A percentile compares a stretch with the other conserved stretches of the same genome.
Conservation (phyloP, 2,797 vertebrate genomes). For the Semaprochilodus insignis region DNA sequence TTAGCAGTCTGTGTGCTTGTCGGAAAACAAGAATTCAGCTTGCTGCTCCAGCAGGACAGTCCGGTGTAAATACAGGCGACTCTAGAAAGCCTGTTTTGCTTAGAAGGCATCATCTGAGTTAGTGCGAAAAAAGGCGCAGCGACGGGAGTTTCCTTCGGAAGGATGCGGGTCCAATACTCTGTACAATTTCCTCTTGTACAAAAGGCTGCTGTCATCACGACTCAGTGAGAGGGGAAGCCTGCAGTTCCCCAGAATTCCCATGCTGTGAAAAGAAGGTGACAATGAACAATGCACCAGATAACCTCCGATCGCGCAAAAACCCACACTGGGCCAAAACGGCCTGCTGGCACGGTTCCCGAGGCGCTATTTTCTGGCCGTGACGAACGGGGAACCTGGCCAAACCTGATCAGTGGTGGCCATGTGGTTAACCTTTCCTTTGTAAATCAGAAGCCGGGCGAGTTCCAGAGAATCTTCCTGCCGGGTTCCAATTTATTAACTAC, state of each 20-base stretch:
- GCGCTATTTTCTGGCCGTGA: background rate
- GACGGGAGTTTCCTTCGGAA: background rate
- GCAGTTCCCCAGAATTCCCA: conserved; percentile 34
- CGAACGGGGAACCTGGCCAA: background rate
- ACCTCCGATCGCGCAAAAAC: background rate
- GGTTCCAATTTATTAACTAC: background rate
- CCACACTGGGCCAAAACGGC: background rate
- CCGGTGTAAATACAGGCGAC: too few species aligned
- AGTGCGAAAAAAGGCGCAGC: background rate
- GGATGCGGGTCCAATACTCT: background rate
- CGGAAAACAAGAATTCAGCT: too few species aligned
- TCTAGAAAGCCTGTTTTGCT: background rate
- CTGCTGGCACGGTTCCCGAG: background rate
- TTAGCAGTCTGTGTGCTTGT: too few species aligned
- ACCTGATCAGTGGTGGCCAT: background rate
- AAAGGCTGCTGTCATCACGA: background rate
- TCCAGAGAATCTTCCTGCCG: background rate
- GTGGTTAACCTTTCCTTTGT: background rate
- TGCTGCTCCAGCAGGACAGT: too few species aligned
- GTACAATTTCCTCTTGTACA: background rate
- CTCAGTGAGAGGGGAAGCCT: conserved; percentile 23
- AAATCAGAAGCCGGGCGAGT: background rate
- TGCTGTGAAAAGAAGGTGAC: background rate
- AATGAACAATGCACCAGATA: conserved; percentile 13
- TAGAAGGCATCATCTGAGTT: background rate